These are phyloP conservation scores for Octomys mimax DNA, from an alignment of 2,797 vertebrate species.

Conservation along the genomic window DNA sequence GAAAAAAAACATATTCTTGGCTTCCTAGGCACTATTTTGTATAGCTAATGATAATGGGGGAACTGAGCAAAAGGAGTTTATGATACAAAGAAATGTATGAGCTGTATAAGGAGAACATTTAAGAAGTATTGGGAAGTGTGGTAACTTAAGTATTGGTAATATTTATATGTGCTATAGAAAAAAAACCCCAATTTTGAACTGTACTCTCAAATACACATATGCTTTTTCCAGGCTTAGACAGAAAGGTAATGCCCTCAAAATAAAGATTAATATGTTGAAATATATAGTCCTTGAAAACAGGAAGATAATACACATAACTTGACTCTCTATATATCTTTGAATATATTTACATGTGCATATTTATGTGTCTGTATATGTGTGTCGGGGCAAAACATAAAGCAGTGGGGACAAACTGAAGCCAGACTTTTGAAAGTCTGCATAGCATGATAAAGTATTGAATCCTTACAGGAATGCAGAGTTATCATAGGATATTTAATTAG, in stretches of 20 bases:
- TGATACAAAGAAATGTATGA: neutral
- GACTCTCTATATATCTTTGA: neutral
- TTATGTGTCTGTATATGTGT: accelerated
- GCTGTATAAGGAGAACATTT: neutral
- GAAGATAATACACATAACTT: neutral
- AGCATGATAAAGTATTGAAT: neutral
- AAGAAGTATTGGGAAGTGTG: neutral
- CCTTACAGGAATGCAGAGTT: neutral
- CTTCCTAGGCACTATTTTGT: neutral
- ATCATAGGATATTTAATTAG: neutral
- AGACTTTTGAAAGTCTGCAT: neutral
- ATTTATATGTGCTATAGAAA: neutral
- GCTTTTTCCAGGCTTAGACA: neutral
- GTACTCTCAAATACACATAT: neutral
- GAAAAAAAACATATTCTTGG: neutral
- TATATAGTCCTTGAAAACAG: neutral
- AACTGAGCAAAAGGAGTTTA: neutral
- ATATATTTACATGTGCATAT: accelerated
- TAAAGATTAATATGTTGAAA: neutral
- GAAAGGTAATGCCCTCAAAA: neutral
- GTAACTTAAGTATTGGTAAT: neutral
- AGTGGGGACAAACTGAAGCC: neutral
- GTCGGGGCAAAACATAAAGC: neutral
- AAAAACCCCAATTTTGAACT: neutral
- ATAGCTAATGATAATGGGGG: neutral